Evolutionary conservation across 2,113 vertebrate genomes (phyloP).

Genomic region (Ifrita kowaldi): DNA sequence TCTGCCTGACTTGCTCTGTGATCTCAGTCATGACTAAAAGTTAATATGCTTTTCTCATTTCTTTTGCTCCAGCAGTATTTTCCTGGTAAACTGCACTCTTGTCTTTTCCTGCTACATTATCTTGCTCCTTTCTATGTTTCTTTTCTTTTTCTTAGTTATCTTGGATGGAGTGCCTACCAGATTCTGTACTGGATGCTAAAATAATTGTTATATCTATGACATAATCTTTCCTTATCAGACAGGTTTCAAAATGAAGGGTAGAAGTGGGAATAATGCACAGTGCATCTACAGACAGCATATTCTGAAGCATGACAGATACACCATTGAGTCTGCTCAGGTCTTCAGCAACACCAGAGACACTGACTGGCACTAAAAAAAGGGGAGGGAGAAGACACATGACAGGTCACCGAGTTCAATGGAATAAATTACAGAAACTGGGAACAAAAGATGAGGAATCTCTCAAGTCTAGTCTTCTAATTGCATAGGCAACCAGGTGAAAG

Average conservation of each 20-base stretch:
- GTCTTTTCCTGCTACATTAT: background rate
- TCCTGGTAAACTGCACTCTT: background rate
- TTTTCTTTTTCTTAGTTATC: background rate
- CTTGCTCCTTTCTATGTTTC: background rate
- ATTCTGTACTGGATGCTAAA: background rate
- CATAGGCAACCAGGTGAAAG: background rate
- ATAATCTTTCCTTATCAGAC: slow-evolving; percentile 18
- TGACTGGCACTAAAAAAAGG: slow-evolving; percentile 31
- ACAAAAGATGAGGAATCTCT: background rate
- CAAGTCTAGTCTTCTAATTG: background rate
- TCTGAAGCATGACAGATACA: slow-evolving; percentile 17
- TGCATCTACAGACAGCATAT: background rate
- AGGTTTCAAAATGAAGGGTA: slow-evolving; percentile 1
- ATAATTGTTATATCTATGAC: slow-evolving; percentile 29
- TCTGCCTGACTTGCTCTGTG: slow-evolving; percentile 6
- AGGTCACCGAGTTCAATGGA: background rate
- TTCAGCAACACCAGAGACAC: slow-evolving; percentile 11
- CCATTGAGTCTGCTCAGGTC: background rate
- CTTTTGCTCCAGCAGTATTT: background rate
- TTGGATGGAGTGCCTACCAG: background rate
- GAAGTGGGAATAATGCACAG: background rate
- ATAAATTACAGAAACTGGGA: background rate
- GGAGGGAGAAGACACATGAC: slow-evolving; percentile 15
- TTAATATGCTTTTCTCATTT: background rate
- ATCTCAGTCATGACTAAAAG: slow-evolving; percentile 1